Percentiles rank a stretch among this genome's conserved stretches.
phyloP scores from a whole-genome alignment of 2,113 vertebrate genomes.

The Donacobius atricapilla region DNA sequence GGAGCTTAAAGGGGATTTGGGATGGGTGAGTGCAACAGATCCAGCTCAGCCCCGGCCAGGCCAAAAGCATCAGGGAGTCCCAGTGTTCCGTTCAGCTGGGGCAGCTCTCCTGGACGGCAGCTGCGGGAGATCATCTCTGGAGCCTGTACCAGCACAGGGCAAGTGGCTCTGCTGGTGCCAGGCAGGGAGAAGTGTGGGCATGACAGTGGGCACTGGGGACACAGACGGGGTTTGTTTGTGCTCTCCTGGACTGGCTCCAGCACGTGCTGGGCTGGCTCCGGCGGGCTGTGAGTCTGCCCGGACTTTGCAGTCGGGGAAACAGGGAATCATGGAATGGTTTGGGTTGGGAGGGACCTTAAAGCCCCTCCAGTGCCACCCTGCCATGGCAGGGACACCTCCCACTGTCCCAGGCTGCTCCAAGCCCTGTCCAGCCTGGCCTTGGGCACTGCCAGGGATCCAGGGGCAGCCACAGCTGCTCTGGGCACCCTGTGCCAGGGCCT shows the following conservation, averaged over 20 bases:
- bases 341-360: background rate
- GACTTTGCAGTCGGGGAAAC: background rate
- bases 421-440: accelerated
- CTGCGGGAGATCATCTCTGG: background rate
- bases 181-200: background rate
- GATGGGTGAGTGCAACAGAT: background rate
- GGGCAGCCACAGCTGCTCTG: background rate
- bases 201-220: background rate
- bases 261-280: background rate
- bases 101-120: background rate
- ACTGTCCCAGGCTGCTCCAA: background rate
- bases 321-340: background rate
- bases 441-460: background rate
- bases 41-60: background rate
- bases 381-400: background rate
- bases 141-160: background rate
- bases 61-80: background rate
- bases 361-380: too few species aligned
- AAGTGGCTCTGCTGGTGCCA: background rate
- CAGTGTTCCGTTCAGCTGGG: background rate
- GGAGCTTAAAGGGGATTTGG: slow-evolving; percentile 53
- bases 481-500: background rate
- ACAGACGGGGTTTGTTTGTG: background rate
- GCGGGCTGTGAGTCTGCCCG: background rate
- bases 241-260: background rate